These are phyloP conservation scores for Potorous gilbertii DNA, from an alignment of 2,797 vertebrate genomes.

Conservation along the genomic window DNA sequence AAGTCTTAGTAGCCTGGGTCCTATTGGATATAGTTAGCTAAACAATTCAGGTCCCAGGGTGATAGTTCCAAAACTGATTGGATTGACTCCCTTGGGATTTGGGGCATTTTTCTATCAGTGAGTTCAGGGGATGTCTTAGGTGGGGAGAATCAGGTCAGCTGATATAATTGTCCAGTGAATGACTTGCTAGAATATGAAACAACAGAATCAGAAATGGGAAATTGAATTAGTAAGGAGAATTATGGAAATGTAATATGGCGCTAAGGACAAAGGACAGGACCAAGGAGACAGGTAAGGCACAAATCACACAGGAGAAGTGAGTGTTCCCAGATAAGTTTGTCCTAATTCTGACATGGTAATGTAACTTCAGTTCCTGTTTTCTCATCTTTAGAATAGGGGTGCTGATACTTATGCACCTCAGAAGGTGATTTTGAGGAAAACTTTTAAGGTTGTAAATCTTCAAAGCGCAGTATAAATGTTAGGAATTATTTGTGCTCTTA, in stretches of 20 bases:
- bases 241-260: background rate
- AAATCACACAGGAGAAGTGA: background rate
- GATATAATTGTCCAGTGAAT: background rate
- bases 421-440: background rate
- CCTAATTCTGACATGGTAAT: background rate
- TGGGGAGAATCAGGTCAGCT: background rate
- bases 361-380: background rate
- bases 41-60: background rate
- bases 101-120: background rate
- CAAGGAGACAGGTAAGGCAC: background rate
- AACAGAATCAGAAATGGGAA: background rate
- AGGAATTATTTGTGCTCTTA: background rate
- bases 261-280: background rate
- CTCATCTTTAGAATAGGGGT: background rate
- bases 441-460: background rate
- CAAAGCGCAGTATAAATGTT: background rate
- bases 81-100: background rate
- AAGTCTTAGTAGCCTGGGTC: background rate
- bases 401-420: background rate
- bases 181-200: background rate
- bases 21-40: background rate
- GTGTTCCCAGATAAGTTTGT: background rate
- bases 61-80: background rate
- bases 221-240: background rate
- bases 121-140: background rate